Evolutionary conservation across 2,797 vertebrate species (phyloP).

Genomic region (Pangasius sanitwongsei): DNA sequence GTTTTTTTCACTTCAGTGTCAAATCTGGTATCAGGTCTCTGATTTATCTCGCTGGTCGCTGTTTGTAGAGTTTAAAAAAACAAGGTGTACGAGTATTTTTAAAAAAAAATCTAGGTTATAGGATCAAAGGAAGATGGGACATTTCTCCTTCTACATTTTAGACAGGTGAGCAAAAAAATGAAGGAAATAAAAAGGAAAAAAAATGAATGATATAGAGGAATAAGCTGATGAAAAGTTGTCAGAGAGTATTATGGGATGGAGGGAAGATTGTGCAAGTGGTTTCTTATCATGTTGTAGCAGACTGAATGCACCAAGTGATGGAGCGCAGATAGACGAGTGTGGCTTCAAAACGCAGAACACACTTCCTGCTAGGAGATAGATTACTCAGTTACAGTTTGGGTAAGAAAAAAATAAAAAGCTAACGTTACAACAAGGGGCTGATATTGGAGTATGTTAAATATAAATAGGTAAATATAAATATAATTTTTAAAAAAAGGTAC

Average conservation of each 20-base stretch:
- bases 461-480: background rate
- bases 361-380: slow-evolving; percentile 7
- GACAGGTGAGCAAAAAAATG: background rate
- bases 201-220: slow-evolving; percentile 50
- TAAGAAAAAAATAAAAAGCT: background rate
- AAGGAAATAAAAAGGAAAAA: slow-evolving; percentile 3
- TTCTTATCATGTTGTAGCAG: slow-evolving; percentile 74
- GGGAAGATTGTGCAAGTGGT: slow-evolving; percentile 66
- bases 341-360: background rate
- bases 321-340: slow-evolving; percentile 68
- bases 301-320: slow-evolving; percentile 68
- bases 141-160: slow-evolving; percentile 43
- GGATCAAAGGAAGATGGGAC: slow-evolving; percentile 42
- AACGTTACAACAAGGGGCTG: background rate
- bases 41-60: background rate
- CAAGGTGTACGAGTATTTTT: background rate
- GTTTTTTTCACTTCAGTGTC: background rate
- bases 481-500: background rate
- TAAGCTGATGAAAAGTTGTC: slow-evolving; percentile 59
- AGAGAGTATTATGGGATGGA: slow-evolving; percentile 63
- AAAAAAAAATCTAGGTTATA: background rate
- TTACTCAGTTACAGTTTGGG: background rate
- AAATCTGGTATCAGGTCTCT: background rate
- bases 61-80: too few relatives aligned
- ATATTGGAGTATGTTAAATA: background rate